A percentile compares a stretch with the other conserved stretches of the same genome.
Evolutionary conservation across 2,888 invertebrate species (phyloP).

Genomic region (Ditula angustiorana): DNA sequence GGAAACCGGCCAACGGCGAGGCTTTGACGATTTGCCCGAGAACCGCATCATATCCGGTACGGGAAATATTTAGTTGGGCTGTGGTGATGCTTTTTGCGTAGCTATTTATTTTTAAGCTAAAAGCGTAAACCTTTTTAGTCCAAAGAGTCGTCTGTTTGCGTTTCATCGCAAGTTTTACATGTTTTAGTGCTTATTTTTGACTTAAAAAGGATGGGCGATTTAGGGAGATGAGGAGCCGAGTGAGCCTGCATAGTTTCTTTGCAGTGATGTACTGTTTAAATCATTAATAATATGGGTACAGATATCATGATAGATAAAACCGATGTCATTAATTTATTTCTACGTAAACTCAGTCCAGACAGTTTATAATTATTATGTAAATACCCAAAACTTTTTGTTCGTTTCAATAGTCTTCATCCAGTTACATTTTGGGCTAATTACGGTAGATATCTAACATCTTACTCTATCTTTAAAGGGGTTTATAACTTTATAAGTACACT

Average conservation of each 20-base stretch:
- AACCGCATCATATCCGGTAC: slow-evolving; percentile 14
- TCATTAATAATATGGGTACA: not conserved
- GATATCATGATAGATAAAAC: too few species aligned
- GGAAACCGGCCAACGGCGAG: slow-evolving; percentile 25
- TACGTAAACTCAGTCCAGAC: too few species aligned
- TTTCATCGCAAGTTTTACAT: not conserved
- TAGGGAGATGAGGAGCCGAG: not conserved
- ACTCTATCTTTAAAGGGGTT: not conserved
- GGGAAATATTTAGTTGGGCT: slow-evolving; percentile 13
- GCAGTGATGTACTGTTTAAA: not conserved
- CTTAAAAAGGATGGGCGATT: too few species aligned
- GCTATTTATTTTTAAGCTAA: not conserved
- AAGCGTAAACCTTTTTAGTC: not conserved
- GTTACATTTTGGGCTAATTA: not conserved
- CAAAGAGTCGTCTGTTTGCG: not conserved
- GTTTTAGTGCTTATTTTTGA: too few species aligned
- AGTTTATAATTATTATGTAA: too few species aligned
- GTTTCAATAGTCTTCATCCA: too few species aligned
- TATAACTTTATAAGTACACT: not conserved
- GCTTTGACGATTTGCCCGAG: slow-evolving; percentile 3
- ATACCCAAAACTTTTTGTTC: too few species aligned
- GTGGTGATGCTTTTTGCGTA: not conserved
- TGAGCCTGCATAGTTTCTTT: not conserved
- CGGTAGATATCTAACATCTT: not conserved
- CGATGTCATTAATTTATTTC: too few species aligned